Percentiles rank a stretch among this genome's conserved stretches.
Conservation (phyloP, 2,888 invertebrate genomes). For the Dendrolimus houi region DNA sequence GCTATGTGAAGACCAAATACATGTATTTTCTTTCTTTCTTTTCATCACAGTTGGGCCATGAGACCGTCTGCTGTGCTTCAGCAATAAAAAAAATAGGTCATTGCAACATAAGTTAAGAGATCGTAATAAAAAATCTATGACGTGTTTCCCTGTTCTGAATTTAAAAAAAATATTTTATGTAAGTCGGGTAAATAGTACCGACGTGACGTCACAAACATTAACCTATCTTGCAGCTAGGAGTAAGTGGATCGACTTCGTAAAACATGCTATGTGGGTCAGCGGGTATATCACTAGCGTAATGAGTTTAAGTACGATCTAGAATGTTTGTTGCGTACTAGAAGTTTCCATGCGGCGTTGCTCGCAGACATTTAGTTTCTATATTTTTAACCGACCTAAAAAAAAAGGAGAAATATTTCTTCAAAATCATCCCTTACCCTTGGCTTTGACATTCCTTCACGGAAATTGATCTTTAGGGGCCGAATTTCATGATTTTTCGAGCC, state of each 20-base stretch:
- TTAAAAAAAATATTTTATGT: not conserved
- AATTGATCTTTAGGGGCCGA: too few relatives aligned
- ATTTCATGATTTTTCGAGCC: too few relatives aligned
- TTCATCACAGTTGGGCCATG: too few relatives aligned
- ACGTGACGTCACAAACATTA: not conserved
- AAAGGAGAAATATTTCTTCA: too few relatives aligned
- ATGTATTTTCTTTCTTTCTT: too few relatives aligned
- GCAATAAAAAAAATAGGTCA: not conserved
- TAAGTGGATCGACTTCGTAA: not conserved
- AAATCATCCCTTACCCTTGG: too few relatives aligned
- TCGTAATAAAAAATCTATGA: not conserved
- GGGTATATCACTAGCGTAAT: not conserved
- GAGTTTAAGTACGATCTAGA: not conserved
- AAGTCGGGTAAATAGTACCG: not conserved
- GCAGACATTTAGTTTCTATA: too few relatives aligned
- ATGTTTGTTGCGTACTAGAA: not conserved
- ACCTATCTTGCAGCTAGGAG: not conserved
- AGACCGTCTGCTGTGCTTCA: not conserved
- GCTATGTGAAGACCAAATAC: too few relatives aligned
- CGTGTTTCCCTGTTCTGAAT: not conserved
- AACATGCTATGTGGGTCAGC: not conserved
- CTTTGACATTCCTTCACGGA: too few relatives aligned
- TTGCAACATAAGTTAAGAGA: not conserved
- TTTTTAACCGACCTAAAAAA: too few relatives aligned
- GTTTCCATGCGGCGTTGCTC: too few relatives aligned